Evolutionary conservation across 1,140 invertebrate species (phyloP), one percentile per base, ranked within the genome.

Genomic region (Diorhabda elongata): DNA sequence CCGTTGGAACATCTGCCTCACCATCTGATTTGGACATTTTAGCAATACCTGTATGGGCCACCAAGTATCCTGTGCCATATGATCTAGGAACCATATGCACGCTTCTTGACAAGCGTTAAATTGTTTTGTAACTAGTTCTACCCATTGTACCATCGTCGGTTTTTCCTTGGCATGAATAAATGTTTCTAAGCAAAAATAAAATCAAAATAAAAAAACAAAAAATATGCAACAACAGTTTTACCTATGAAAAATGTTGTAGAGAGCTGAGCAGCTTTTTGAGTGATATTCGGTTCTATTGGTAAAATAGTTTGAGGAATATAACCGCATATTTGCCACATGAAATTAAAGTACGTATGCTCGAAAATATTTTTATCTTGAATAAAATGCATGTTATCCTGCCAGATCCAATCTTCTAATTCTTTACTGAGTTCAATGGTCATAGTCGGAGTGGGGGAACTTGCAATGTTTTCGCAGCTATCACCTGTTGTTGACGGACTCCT

Each of bases 81-180:
- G 91, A 72, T 94, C 91, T 11, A 98, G 82, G 76, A 98, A 96
- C 91, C 95, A 95, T 78, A 96, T 92, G 72, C 94, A 95, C 0
- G 95, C 94, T 66, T 90, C 90, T 65, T 91, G 88, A n/a, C 93
- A 96, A 26, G 91, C 88, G 80, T 95, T 96, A 76, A 97, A 96
- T 79, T 97, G 95, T 79, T 97, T 97, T 2, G 94, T 97, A 4
- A 97, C 85, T 45, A 97, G 81, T 81, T 98, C 96, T 42, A 97
- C 94, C 95, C 95, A 98, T 70, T 96, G 94, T 6, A 97, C 91
- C 92, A 97, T 96, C 0, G 94, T 97, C 6, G 95, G 95, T 87
- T 97, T 97, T 82, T 98, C 96, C 82, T 97, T 97, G 26, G 95
- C 94, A 81, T 98, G 95, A 80, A 98, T 97, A 74, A 97, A 94